phyloP scores from a whole-genome alignment of 2,888 invertebrate species.

The Bombyx huttoni region DNA sequence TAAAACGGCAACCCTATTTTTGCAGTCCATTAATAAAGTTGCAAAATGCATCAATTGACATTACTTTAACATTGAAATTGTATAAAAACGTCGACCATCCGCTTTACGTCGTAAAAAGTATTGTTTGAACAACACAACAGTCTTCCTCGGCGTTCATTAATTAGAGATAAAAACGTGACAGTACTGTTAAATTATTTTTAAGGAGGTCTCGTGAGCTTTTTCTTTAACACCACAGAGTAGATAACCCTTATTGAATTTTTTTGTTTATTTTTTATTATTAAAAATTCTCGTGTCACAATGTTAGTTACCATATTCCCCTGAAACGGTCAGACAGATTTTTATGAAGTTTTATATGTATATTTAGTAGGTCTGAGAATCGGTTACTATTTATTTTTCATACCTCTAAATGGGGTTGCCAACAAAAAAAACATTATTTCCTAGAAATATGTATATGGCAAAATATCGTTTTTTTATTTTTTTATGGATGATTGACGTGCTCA shows the following conservation, averaged over 20 bases:
- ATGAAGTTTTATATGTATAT: too few relatives aligned
- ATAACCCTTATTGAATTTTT: not conserved
- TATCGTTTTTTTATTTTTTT: too few relatives aligned
- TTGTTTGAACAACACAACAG: conserved; percentile 1
- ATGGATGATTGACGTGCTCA: too few relatives aligned
- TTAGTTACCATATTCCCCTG: too few relatives aligned
- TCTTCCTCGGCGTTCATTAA: not conserved
- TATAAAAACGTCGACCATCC: conserved; percentile 23
- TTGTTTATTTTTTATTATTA: not conserved
- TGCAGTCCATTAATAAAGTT: conserved; percentile 26
- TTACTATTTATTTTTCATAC: too few relatives aligned
- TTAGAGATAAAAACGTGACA: not conserved
- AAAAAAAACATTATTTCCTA: too few relatives aligned
- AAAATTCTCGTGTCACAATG: not conserved
- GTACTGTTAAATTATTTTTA: conserved; percentile 5
- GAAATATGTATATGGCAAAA: too few relatives aligned
- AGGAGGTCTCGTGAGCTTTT: not conserved
- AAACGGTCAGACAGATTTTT: too few relatives aligned
- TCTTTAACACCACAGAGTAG: not conserved
- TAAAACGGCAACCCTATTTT: too few relatives aligned
- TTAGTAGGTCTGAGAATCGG: too few relatives aligned
- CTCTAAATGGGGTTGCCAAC: too few relatives aligned
- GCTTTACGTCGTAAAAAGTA: conserved; percentile 7
- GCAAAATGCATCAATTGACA: conserved; percentile 22
- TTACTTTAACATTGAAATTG: conserved; percentile 42